A percentile compares a stretch with the other conserved stretches of the same genome.
phyloP scores from a whole-genome alignment of 1,140 invertebrate species.

The Drosophila arizonae region DNA sequence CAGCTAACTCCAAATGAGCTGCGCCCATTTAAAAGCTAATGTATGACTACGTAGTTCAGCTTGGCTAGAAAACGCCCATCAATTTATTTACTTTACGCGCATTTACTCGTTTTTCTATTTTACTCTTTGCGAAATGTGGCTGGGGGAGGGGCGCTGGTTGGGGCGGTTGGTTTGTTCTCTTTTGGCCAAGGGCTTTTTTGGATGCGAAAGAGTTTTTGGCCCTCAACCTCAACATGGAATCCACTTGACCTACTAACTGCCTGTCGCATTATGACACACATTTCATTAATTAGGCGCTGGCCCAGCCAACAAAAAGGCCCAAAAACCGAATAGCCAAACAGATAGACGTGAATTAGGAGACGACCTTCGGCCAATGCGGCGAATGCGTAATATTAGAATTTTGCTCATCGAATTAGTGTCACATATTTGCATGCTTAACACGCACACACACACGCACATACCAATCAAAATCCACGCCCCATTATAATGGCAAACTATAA shows the following conservation, averaged over 20 bases:
- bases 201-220: constrained; percentile 51
- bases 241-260: constrained; percentile 77
- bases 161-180: constrained; percentile 14
- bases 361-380: constrained; percentile 44
- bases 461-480: constrained; percentile 23
- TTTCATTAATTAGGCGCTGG: constrained; percentile 73
- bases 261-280: constrained; percentile 80
- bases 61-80: constrained; percentile 57
- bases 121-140: neutral
- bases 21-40: constrained; percentile 20
- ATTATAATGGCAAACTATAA: constrained; percentile 2
- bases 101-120: constrained; percentile 31
- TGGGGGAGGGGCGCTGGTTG: neutral
- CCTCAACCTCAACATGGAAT: constrained; percentile 68
- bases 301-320: constrained; percentile 11
- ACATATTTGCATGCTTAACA: constrained; percentile 36
- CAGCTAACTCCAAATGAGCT: constrained; percentile 25
- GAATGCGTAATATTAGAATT: constrained; percentile 46
- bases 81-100: constrained; percentile 65
- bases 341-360: neutral
- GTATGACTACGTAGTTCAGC: constrained; percentile 18
- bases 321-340: constrained; percentile 6
- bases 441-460: neutral
- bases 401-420: constrained; percentile 50
- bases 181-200: constrained; percentile 58